These are phyloP conservation scores for Baccha elongata DNA, from an alignment of 2,888 invertebrate species.

Conservation along the genomic window DNA sequence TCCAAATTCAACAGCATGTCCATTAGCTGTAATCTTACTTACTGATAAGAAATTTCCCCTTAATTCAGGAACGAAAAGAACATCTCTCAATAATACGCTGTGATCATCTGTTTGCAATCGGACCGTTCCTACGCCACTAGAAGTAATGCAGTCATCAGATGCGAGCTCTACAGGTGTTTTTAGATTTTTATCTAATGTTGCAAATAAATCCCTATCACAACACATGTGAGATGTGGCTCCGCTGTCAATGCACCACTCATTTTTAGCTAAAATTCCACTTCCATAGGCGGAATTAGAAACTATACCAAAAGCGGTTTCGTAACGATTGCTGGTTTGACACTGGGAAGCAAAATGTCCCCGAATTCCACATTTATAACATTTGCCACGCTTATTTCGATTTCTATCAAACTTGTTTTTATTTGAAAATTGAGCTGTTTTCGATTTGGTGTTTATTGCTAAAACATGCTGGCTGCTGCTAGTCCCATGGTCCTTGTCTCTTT, in stretches of 20 bases:
- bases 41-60: slow-evolving; percentile 9
- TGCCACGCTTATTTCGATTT: background rate
- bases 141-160: background rate
- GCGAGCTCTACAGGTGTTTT: background rate
- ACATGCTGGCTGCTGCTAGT: slow-evolving; percentile 7
- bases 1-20: slow-evolving; percentile 3
- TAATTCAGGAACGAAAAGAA: background rate
- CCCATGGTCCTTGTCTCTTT: slow-evolving; percentile 4
- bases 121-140: slow-evolving; percentile 2
- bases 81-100: background rate
- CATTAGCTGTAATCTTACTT: slow-evolving; percentile 10
- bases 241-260: slow-evolving; percentile 4
- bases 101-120: background rate
- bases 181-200: background rate
- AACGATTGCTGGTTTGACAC: background rate
- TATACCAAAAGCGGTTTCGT: background rate
- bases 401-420: background rate
- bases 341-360: slow-evolving; percentile 5
- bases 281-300: slow-evolving; percentile 6
- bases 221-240: slow-evolving; percentile 2
- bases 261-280: background rate
- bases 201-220: background rate
- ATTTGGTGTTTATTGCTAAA: slow-evolving; percentile 4
- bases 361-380: slow-evolving; percentile 11
- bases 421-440: too few species aligned